Base-by-base conservation (phyloP, 2,888 invertebrate genomes). In the Thymelicus acteon region DNA sequence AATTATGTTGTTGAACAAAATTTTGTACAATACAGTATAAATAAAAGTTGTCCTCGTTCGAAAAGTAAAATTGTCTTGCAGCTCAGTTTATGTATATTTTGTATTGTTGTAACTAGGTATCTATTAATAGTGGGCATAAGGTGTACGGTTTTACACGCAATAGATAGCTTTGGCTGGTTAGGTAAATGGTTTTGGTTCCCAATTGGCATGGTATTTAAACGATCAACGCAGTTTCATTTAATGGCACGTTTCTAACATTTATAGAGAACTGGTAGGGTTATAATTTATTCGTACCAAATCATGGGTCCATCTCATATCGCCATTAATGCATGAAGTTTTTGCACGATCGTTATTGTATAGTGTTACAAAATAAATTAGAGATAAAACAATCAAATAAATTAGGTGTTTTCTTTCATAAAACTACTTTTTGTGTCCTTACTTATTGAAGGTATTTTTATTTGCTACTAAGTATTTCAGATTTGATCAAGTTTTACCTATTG, bases 151-250 rank as follows among this genome's bases (percentile, higher is more conserved):
- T 73, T 74, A 77, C 78, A 80, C 79, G 80, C 81, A 82, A 80
- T 82, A 82, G 79, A 75, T 80, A 82, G 86, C 86, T 87, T 76
- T 88, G 85, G 86, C 88, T 88, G 86, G 86, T 87, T 87, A 86
- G 86, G 85, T 85, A 76, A 78, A 78, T 82, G 76, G 78, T 82
- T 83, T 82, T 82, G 73, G 78, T 82, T 82, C 86, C 85, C 85
- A 86, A 87, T 86, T 86, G 82, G 87, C 87, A 90, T 90, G 88
- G 69, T 66, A 77, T 77, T 75, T 75, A 70, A 57, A 74, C 67
- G 60, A 64, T 60, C 69, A 74, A 52, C 72, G 77, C 75, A 77
- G 76, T 77, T 74, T 76, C 73, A 75, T 74, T 80, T 75, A 76
- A 79, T 80, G 76, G 85, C 85, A 86, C 84, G 80, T 74, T 79